Evolutionary conservation across 2,797 vertebrate species (phyloP).

Genomic region (Anguilla megastoma): DNA sequence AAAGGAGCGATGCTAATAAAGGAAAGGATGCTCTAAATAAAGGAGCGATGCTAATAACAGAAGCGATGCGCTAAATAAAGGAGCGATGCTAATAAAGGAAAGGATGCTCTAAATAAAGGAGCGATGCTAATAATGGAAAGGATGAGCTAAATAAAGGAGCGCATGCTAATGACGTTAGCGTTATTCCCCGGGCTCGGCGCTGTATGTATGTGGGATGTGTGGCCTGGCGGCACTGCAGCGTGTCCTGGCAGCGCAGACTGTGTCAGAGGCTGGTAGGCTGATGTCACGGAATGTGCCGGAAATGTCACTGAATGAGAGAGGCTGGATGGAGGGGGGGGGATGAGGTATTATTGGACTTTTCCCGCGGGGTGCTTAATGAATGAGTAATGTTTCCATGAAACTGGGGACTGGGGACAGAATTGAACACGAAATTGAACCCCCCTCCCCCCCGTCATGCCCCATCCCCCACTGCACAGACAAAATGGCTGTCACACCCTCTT

Average conservation of each 20-base stretch:
- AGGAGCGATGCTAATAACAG: background rate
- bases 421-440: too few species aligned
- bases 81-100: background rate
- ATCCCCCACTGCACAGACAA: background rate
- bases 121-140: background rate
- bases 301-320: background rate
- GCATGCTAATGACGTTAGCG: background rate
- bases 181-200: background rate
- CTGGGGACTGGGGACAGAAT: background rate
- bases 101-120: background rate
- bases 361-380: background rate
- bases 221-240: background rate
- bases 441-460: too few species aligned
- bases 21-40: too few species aligned
- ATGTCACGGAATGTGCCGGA: background rate
- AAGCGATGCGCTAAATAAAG: too few species aligned
- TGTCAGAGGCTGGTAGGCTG: background rate
- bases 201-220: background rate
- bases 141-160: background rate
- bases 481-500: background rate
- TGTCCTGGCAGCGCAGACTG: background rate
- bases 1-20: background rate
- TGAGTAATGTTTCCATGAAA: background rate
- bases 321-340: background rate
- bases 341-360: background rate